phyloP scores from a whole-genome alignment of 2,113 vertebrate species.

The Ammodytes dubius region DNA sequence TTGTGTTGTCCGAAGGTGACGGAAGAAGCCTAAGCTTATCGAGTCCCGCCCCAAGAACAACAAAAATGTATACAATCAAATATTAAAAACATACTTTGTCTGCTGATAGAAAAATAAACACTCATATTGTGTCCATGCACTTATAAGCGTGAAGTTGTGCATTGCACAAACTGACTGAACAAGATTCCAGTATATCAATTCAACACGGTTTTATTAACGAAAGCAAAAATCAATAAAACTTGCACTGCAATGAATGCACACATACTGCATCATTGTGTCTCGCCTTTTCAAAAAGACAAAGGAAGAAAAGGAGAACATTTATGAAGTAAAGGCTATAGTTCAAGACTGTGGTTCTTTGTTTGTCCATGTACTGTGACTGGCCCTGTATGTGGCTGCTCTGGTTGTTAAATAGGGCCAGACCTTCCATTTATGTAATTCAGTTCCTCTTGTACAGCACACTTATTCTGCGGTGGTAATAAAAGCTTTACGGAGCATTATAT shows the following conservation, averaged over 20 bases:
- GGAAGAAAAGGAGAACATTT: not conserved
- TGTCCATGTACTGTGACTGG: not conserved
- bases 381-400: not conserved
- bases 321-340: not conserved
- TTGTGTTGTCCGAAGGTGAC: too few species aligned
- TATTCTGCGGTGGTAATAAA: conserved; percentile 53
- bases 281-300: not conserved
- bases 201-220: too few species aligned
- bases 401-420: conserved; percentile 23
- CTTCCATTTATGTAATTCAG: conserved; percentile 27
- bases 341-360: conserved; percentile 3
- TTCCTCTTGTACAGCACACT: conserved; percentile 26
- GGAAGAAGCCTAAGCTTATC: too few species aligned
- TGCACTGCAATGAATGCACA: not conserved
- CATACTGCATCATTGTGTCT: not conserved
- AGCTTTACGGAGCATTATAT: conserved; percentile 66
- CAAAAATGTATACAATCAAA: not conserved
- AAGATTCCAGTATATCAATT: too few species aligned
- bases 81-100: not conserved
- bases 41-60: too few species aligned
- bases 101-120: not conserved
- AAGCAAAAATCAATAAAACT: not conserved
- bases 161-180: too few species aligned
- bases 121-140: too few species aligned
- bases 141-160: too few species aligned